Base-by-base conservation (phyloP, 1,140 invertebrate species). In the Drosophila pallidifrons region DNA sequence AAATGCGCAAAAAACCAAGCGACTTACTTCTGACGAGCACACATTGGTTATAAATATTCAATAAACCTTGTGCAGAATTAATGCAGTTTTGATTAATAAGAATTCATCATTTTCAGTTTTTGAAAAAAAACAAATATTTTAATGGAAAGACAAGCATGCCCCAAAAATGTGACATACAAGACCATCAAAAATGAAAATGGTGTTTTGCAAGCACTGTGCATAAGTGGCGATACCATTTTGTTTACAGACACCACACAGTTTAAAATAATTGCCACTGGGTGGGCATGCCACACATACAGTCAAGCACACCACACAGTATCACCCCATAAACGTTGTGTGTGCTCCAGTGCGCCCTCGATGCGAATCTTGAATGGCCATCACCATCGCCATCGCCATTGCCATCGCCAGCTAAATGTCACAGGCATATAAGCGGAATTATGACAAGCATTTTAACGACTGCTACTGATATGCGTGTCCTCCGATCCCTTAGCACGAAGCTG, bases 391-490 rank as follows among this genome's bases (percentile, higher is more conserved):
- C 32, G 15, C 68, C 16, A 61, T 70, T 35, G 30, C 35, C 75
- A 68, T 61, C 49, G 47, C 75, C 61, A 52, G 77, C 85, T 89
- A 89, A 89, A 88, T 85, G 85, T 89, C 81, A 83, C 77, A 81
- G 60, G 81, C 85, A 89, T 82, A 89, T 85, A 89, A 89, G 85
- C 75, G 81, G 82, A 89, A 89, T 89, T 89, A 89, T 89, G 85
- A 89, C 78, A 89, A 80, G 81, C 78, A 81, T 85, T 89, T 89
- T 89, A 89, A 89, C 85, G 85, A 89, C 85, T 85, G 85, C 82
- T 75, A 79, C 66, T 69, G 65, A 69, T 75, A 69, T 45, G 49
- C 47, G 71, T 28, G 49, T 54, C 43, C 77, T 77, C n/a, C 35
- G 32, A 25, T 41, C n/a, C 10, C 20, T 11, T 20, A 11, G 6